These are phyloP conservation scores for Dicentrarchus labrax DNA, from an alignment of 2,113 vertebrate genomes.

Conservation along the genomic window DNA sequence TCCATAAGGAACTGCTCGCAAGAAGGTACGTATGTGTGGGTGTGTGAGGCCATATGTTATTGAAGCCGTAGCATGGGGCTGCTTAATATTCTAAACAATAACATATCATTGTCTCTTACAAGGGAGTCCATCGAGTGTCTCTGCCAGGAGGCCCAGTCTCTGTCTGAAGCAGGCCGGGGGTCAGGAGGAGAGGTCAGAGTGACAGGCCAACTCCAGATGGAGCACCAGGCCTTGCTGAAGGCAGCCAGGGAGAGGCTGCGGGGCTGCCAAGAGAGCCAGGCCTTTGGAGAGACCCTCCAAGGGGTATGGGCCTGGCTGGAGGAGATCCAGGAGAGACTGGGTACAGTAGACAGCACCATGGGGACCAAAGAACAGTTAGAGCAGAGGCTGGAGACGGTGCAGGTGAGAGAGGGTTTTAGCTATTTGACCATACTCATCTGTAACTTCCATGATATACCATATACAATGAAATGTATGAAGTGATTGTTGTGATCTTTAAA, in stretches of 20 bases:
- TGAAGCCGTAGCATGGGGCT: not conserved
- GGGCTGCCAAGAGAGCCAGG: slow-evolving; percentile 91
- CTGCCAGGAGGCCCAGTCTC: slow-evolving; percentile 88
- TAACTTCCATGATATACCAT: not conserved
- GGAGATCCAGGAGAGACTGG: slow-evolving; percentile 89
- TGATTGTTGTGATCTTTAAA: not conserved
- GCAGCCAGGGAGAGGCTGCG: slow-evolving; percentile 87
- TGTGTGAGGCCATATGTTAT: slow-evolving; percentile 24
- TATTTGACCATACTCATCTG: not conserved
- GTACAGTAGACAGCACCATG: slow-evolving; percentile 87
- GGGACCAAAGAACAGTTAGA: slow-evolving; percentile 91
- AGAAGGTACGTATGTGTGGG: slow-evolving; percentile 85
- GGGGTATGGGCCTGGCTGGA: slow-evolving; percentile 92
- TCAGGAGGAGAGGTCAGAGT: slow-evolving; percentile 86
- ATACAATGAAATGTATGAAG: not conserved
- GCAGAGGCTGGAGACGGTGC: slow-evolving; percentile 88
- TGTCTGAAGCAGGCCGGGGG: slow-evolving; percentile 88
- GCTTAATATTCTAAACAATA: slow-evolving; percentile 20
- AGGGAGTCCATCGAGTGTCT: slow-evolving; percentile 93
- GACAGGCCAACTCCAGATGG: slow-evolving; percentile 87
- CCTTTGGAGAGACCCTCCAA: slow-evolving; percentile 91
- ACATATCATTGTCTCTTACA: slow-evolving; percentile 19
- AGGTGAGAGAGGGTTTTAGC: slow-evolving; percentile 82
- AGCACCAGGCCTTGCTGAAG: slow-evolving; percentile 90
- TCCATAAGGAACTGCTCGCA: slow-evolving; percentile 89